Base-by-base conservation (phyloP, 2,113 vertebrate species). In the Tympanuchus pallidicinctus region DNA sequence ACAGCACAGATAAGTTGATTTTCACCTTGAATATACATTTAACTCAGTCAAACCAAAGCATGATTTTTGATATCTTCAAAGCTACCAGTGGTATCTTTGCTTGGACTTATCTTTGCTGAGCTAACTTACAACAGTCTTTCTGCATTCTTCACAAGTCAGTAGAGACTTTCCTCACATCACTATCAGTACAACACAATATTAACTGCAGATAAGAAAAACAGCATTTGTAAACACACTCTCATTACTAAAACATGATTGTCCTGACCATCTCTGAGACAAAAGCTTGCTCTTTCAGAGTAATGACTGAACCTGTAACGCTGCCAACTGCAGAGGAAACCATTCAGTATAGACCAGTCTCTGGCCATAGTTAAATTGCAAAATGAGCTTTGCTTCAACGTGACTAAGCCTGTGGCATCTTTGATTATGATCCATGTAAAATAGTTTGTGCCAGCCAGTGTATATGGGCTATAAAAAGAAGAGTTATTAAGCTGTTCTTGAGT, bases 251-350 rank as follows among this genome's bases (percentile, higher is more conserved):
- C 1, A 1, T 0, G 8, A 60, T 72, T 89, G 57, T 84, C 59
- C 74, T 40, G 57, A 86, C 82, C 81, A 75, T 86, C 73, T 86
- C n/a, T 61, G 73, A 94, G 83, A 92, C 80, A 95, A 90, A 92
- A 78, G 20, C 70, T 75, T 72, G 27, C 59, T 84, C 48, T 86
- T 82, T 54, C 57, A 59, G 81, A 78, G 57, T 56, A 78, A 74
- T 56, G 73, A 84, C 57, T 80, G 73, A 81, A 34, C 75, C 65
- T 77, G 72, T 88, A 89, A 63, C 52, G n/a, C 18, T 75, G 70
- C 50, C 52, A 67, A 2, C 43, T 64, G 83, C 70, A 81, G 47
- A 65, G 66, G 52, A 88, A 66, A 38, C 27, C 60, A 34, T 36
- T 88, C 60, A 67, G 38, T 27, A 40, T 38, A 84, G 70, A 57